Conservation (phyloP, 2,888 invertebrate species). For the Plebejus melissa region DNA sequence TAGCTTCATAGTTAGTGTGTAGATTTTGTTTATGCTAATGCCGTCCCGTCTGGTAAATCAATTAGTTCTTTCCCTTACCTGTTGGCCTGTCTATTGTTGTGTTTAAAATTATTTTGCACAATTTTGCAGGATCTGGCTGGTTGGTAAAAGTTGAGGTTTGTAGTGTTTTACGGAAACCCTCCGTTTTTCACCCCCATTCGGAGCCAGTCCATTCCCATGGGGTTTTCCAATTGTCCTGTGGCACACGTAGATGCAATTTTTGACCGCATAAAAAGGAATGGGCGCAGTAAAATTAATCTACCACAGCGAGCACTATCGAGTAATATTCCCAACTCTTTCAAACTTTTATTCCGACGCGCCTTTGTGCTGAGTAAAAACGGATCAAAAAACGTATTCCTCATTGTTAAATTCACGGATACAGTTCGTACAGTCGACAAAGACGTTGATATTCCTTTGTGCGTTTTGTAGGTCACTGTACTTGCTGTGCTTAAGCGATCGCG, state of each 20-base stretch:
- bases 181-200: neutral
- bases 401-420: conserved; percentile 23
- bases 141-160: neutral
- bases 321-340: conserved; percentile 15
- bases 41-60: neutral
- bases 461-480: conserved; percentile 14
- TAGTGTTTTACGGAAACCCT: neutral
- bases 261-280: conserved; percentile 21
- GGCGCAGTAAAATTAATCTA: conserved; percentile 16
- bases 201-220: neutral
- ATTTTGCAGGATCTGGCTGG: neutral
- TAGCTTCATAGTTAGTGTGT: neutral
- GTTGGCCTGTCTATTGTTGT: neutral
- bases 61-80: neutral
- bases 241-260: conserved; percentile 21
- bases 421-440: conserved; percentile 5
- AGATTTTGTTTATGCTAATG: neutral
- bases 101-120: neutral
- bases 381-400: conserved; percentile 14
- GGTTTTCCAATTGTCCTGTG: conserved; percentile 7
- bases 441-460: conserved; percentile 8
- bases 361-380: conserved; percentile 20
- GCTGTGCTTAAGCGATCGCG: conserved; percentile 8
- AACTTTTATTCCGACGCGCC: conserved; percentile 13
- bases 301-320: conserved; percentile 16